Base-by-base conservation (phyloP, 92 coral and sea anemone genomes). In the Porites evermanni region DNA sequence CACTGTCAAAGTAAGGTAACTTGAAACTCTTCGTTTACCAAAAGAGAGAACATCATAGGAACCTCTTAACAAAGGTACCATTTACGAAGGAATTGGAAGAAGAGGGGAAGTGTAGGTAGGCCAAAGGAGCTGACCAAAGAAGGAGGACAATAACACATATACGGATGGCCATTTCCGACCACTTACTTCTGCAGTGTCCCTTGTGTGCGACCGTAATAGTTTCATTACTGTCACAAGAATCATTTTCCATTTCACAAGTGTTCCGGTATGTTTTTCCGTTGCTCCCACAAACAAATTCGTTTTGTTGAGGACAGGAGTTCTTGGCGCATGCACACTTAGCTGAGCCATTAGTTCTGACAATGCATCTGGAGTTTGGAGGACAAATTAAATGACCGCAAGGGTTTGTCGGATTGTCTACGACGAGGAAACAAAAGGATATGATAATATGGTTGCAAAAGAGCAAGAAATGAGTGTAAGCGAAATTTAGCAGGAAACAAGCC, bases 261-360 rank as follows among this genome's bases (percentile, higher is more conserved):
- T 80, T 95, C 71, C 75, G 82, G 75, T 95, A 93, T 1, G 92
- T 88, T 21, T 87, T 78, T 8, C 94, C 96, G 70, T 93, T 94
- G 63, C 91, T 93, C 10, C 96, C 98, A 78, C 98, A 95, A 59
- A 95, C 91, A n/a, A 77, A 60, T 29, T 67, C 71, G 19, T 53
- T 24, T n/a, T 74, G 75, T 24, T 51, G 60, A 2, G 96, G 84
- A 80, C 98, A 95, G 3, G 98, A 95, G 44, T 72, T 70, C 8
- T 73, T 73, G 58, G 94, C 9, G 77, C 99, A 97, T 16, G 86
- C 72, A 80, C 99, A 97, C 65, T 90, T 77, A 7, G 98, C 91
- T 66, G 82, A 56, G 67, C 96, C 96, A 51, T 90, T 89, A 47
- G 89, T 75, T 66, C 60, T 79, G 11, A 77, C 72, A 69, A 88